Percentiles rank a stretch among this genome's conserved stretches.
Conservation (phyloP, 2,113 vertebrate species). For the Candoia aspera region DNA sequence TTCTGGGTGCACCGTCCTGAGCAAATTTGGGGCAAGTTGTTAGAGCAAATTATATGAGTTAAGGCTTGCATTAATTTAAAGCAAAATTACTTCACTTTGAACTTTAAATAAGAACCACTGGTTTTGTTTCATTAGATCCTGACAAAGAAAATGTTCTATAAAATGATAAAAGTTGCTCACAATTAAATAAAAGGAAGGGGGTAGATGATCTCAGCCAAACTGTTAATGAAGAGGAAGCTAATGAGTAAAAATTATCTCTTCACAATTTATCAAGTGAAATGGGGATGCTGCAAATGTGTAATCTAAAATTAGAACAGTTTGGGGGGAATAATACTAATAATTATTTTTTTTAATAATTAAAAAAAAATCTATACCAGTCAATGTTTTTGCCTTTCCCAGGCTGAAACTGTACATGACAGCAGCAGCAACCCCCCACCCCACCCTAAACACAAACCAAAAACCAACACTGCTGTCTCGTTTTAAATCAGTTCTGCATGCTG, state of each 20-base stretch:
- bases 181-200: slow-evolving; percentile 14
- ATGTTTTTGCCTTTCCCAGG: slow-evolving; percentile 6
- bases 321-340: background rate
- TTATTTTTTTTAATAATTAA: no score
- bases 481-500: slow-evolving; percentile 2
- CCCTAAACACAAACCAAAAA: background rate
- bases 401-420: background rate
- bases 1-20: background rate
- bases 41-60: background rate
- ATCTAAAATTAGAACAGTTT: slow-evolving; percentile 22
- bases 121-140: background rate
- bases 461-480: background rate
- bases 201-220: slow-evolving; percentile 20
- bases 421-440: background rate
- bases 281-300: slow-evolving; percentile 21
- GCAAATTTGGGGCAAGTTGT: background rate
- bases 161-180: slow-evolving; percentile 13
- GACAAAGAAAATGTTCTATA: slow-evolving; percentile 17
- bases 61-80: background rate
- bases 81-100: slow-evolving; percentile 20
- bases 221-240: slow-evolving; percentile 10
- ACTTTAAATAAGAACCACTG: slow-evolving; percentile 17
- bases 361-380: background rate
- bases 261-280: slow-evolving; percentile 26
- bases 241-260: slow-evolving; percentile 20